phyloP scores from a whole-genome alignment of 2,113 vertebrate species.

The Oenanthe oenanthe region DNA sequence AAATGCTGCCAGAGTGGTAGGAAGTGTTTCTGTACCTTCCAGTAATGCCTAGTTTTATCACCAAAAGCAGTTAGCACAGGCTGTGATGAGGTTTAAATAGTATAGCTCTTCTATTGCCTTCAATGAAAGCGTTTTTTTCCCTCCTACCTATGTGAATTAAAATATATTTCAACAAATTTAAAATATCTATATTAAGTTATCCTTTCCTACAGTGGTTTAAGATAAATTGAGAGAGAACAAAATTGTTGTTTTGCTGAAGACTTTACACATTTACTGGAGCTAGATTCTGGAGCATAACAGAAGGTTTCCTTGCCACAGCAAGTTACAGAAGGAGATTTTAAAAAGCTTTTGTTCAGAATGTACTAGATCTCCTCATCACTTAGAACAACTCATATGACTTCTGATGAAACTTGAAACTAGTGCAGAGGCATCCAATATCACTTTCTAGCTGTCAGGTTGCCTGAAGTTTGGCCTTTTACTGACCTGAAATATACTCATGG shows the following conservation, averaged over 20 bases:
- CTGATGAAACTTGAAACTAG: background rate
- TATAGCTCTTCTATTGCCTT: background rate
- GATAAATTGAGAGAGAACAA: background rate
- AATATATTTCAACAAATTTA: background rate
- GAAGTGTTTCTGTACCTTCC: constrained; percentile 25
- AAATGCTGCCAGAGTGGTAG: constrained; percentile 1
- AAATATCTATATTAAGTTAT: background rate
- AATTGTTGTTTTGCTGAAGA: background rate
- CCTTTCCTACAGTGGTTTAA: background rate
- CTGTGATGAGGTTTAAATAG: constrained; percentile 13
- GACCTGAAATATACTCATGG: background rate
- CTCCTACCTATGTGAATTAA: background rate
- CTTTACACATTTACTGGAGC: background rate
- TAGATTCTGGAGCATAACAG: background rate
- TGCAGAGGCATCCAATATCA: background rate
- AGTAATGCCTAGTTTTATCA: background rate
- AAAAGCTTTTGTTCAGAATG: background rate
- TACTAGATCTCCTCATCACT: background rate
- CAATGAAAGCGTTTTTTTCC: background rate
- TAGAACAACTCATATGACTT: background rate
- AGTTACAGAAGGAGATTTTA: background rate
- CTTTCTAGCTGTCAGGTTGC: background rate
- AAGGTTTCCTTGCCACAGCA: background rate
- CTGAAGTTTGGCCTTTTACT: background rate
- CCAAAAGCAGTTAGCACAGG: background rate